Evolutionary conservation across 2,113 vertebrate genomes (phyloP).

Genomic region (Pelmatolapia mariae): DNA sequence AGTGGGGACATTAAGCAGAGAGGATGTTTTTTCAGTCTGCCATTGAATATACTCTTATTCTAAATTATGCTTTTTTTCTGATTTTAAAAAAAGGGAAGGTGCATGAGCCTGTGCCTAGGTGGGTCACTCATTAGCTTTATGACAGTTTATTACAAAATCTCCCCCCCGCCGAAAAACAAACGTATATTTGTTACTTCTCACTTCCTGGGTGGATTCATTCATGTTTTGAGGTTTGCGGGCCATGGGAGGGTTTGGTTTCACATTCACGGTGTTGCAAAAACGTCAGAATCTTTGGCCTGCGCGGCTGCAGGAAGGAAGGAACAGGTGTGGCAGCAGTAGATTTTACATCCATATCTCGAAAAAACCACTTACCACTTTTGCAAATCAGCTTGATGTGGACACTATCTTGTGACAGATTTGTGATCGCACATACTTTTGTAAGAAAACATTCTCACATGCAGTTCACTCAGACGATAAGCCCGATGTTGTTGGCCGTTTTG

Average conservation of each 20-base stretch:
- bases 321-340: slow-evolving; percentile 60
- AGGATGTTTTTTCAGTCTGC: slow-evolving; percentile 17
- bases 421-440: background rate
- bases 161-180: rapidly evolving
- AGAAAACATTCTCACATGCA: background rate
- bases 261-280: background rate
- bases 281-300: slow-evolving; percentile 10
- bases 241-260: slow-evolving; percentile 10
- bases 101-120: background rate
- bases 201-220: background rate
- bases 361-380: background rate
- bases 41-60: background rate
- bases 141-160: background rate
- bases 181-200: background rate
- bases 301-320: slow-evolving; percentile 66
- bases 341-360: slow-evolving; percentile 28
- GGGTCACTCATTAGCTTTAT: background rate
- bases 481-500: background rate
- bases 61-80: background rate
- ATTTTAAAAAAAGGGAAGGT: background rate
- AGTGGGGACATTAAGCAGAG: background rate
- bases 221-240: background rate
- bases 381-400: background rate
- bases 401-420: background rate
- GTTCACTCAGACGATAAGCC: background rate